A percentile compares a stretch with the other conserved stretches of the same genome.
Conservation (phyloP, 2,113 vertebrate species). For the Ammodytes dubius region DNA sequence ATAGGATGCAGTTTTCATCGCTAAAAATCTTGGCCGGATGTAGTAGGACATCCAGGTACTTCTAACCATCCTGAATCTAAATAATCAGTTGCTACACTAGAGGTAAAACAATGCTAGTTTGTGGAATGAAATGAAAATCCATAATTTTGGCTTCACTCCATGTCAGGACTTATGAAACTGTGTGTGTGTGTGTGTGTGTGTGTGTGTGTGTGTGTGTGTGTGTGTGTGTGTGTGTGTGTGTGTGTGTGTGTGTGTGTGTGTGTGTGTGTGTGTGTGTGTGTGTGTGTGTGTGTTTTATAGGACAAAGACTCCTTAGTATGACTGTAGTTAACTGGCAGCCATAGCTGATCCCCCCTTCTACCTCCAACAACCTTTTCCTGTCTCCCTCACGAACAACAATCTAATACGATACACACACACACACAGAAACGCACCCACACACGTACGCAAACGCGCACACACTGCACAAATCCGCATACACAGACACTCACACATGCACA, state of each 20-base stretch:
- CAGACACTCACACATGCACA: slow-evolving; percentile 22
- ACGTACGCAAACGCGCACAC: no score
- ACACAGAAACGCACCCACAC: slow-evolving; percentile 19
- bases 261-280: slow-evolving; percentile 27
- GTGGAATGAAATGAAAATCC: no score
- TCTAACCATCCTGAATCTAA: no score
- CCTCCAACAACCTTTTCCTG: slow-evolving; percentile 42
- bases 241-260: neutral
- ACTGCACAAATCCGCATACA: no score
- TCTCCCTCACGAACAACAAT: slow-evolving; percentile 49
- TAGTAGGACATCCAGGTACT: no score
- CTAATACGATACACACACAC: slow-evolving; percentile 15
- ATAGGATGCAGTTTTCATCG: no score
- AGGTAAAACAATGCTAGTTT: no score
- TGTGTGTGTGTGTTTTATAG: neutral
- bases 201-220: slow-evolving; percentile 18
- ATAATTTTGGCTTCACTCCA: neutral
- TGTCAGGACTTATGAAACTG: no score
- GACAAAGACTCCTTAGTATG: slow-evolving; percentile 71
- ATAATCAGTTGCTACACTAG: no score
- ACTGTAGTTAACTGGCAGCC: neutral
- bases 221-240: slow-evolving; percentile 11
- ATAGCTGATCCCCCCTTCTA: neutral
- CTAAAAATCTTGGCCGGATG: no score
- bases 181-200: neutral